Percentiles rank a stretch among this genome's conserved stretches.
These are phyloP conservation scores for Pagrus major DNA, from an alignment of 2,113 vertebrate species.

Conservation along the genomic window DNA sequence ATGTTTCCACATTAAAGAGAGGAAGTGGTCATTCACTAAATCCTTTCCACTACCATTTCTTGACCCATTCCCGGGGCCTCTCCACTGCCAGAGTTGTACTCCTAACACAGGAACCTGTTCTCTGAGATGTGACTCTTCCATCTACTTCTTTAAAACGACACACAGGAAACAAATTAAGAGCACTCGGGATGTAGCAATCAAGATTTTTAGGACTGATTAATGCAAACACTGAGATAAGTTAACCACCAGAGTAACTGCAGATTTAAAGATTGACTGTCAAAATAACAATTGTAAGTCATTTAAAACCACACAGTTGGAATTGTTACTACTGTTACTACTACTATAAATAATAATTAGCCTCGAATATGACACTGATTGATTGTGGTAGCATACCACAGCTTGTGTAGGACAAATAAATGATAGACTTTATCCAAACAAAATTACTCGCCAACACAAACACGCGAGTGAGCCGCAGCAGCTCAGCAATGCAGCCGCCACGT, in stretches of 20 bases:
- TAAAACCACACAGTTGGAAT: slow-evolving; percentile 15
- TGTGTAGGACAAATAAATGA: neutral
- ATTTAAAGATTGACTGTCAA: too few species aligned
- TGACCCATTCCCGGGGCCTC: slow-evolving; percentile 17
- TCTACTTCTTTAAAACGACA: neutral
- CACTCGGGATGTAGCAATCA: slow-evolving; percentile 6
- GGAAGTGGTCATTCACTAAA: slow-evolving; percentile 27
- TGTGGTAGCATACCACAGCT: neutral
- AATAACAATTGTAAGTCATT: neutral
- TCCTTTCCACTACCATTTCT: neutral
- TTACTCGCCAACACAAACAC: too few species aligned
- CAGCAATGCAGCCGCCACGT: too few species aligned
- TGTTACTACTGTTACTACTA: too few species aligned
- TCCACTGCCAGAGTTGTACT: neutral
- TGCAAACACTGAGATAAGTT: neutral
- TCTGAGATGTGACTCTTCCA: neutral
- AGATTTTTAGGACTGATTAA: neutral
- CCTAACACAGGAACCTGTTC: neutral
- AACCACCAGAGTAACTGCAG: neutral
- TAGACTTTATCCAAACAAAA: neutral
- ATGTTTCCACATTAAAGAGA: slow-evolving; percentile 55
- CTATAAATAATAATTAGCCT: neutral
- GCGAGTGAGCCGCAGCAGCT: too few species aligned
- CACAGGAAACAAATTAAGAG: slow-evolving; percentile 16
- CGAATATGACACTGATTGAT: neutral